phyloP scores from a whole-genome alignment of 2,888 invertebrate genomes.

The Drosophila subsilvestris region DNA sequence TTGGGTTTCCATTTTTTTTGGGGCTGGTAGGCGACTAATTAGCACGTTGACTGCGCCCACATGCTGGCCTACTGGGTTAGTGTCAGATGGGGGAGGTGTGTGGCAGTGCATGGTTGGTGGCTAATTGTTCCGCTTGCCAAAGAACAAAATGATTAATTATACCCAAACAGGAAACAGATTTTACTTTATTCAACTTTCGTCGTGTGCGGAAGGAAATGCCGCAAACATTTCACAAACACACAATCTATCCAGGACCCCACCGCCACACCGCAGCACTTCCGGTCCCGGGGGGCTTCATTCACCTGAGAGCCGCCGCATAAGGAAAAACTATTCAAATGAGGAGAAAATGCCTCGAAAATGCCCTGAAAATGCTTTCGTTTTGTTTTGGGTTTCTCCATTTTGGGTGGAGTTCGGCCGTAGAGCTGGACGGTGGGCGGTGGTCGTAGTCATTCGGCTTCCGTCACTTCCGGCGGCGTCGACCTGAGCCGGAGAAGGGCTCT shows the following conservation, averaged over 20 bases:
- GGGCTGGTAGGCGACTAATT: conserved; percentile 57
- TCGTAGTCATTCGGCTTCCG: conserved; percentile 73
- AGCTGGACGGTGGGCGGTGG: conserved; percentile 6
- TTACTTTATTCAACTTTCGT: conserved; percentile 75
- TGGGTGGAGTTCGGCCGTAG: neutral
- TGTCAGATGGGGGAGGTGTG: neutral
- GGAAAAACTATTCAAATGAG: conserved; percentile 69
- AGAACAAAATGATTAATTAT: conserved; percentile 77
- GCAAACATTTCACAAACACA: conserved; percentile 76
- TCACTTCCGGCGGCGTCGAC: conserved; percentile 62
- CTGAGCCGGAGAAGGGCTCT: conserved; percentile 37
- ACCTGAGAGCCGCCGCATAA: conserved; percentile 39
- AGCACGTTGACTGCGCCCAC: conserved; percentile 75
- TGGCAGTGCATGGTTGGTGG: conserved; percentile 26
- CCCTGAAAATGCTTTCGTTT: conserved; percentile 23
- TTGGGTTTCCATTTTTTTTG: conserved; percentile 52
- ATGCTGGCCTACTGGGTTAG: conserved; percentile 46
- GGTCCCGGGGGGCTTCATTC: conserved; percentile 20
- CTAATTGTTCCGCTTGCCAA: conserved; percentile 78
- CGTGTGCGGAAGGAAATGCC: conserved; percentile 76
- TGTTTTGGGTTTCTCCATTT: conserved; percentile 51
- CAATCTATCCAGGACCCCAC: conserved; percentile 26
- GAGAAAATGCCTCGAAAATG: conserved; percentile 7
- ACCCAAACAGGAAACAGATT: conserved; percentile 79
- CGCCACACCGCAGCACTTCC: conserved; percentile 37